These are phyloP conservation scores for Hemithea aestivaria DNA, from an alignment of 2,888 invertebrate genomes.

Conservation along the genomic window DNA sequence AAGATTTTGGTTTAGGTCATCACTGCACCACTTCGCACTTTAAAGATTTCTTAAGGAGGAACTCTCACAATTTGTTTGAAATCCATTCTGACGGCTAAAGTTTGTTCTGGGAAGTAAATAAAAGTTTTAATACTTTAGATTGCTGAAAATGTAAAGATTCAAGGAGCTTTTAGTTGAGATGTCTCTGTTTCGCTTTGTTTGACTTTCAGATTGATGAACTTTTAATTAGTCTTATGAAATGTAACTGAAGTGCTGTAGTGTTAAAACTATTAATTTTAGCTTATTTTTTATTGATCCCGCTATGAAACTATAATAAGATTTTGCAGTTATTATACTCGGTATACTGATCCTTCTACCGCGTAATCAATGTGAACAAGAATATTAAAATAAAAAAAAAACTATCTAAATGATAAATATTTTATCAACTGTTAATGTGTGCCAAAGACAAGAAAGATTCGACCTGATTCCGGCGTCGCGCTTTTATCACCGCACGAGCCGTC, in stretches of 20 bases:
- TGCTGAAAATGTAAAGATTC: conserved; percentile 36
- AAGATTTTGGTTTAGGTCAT: conserved; percentile 36
- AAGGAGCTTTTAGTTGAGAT: conserved; percentile 26
- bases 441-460: too few species aligned
- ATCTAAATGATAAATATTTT: too few species aligned
- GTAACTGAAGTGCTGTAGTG: neutral
- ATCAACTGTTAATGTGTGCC: too few species aligned
- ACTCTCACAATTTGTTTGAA: conserved; percentile 62
- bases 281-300: too few species aligned
- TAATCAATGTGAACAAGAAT: too few species aligned
- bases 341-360: too few species aligned
- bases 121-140: conserved; percentile 50
- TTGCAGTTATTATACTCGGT: too few species aligned
- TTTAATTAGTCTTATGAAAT: conserved; percentile 1
- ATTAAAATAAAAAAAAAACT: too few species aligned
- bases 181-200: conserved; percentile 18
- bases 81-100: conserved; percentile 57
- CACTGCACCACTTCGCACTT: conserved; percentile 39
- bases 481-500: too few species aligned
- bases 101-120: conserved; percentile 50
- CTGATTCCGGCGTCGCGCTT: too few species aligned
- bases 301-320: too few species aligned
- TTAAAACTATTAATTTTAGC: too few species aligned
- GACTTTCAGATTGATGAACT: conserved; percentile 13
- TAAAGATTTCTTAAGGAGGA: conserved; percentile 56